Base-by-base conservation (phyloP, 2,888 invertebrate genomes). In the Phoenoteleia sp. region DNA sequence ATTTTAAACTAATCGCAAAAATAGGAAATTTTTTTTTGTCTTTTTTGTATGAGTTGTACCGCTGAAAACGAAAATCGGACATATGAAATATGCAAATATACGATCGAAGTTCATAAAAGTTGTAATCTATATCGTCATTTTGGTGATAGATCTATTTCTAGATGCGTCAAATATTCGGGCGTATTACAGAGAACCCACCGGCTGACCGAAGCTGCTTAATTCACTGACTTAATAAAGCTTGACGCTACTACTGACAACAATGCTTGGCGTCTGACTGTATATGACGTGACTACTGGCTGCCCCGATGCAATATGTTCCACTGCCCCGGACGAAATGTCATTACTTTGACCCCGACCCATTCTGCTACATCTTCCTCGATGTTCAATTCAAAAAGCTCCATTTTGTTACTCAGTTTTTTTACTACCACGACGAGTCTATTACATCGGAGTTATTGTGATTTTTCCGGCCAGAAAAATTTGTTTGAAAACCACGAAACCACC, bases 201-300 rank as follows among this genome's bases (percentile, higher is more conserved):
- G 74, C 69, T 49, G 75, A 81, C 75, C 54, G 45, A 75, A 69
- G 69, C 64, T 69, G 62, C 74, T 58, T 81, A 67, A 81, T 81
- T 75, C 54, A 67, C 62, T 75, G 81, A 36, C 75, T 72, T 74
- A 81, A 81, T 75, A 81, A 74, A 81, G 58, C 81, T 62, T 62
- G 81, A 49, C 81, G 75, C 45, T 58, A 75, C 74, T 60, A 75
- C 74, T 74, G 81, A 67, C 81, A 67, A 81, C 80, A 74, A 74
- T 81, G 39, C 67, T 58, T 69, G 21, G 49, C 64, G 82, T 62
- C 67, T 69, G 71, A 76, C 76, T 82, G 56, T 76, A 47, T 71
- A 58, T 45, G 69, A 66, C 75, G 69, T 29, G 62, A 82, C 82
- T 82, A 76, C 82, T 76, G 82, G 64, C 71, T 23, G 64, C 36